These are phyloP conservation scores for Microctonus aethiopoides DNA, from an alignment of 2,888 invertebrate species.

Conservation along the genomic window DNA sequence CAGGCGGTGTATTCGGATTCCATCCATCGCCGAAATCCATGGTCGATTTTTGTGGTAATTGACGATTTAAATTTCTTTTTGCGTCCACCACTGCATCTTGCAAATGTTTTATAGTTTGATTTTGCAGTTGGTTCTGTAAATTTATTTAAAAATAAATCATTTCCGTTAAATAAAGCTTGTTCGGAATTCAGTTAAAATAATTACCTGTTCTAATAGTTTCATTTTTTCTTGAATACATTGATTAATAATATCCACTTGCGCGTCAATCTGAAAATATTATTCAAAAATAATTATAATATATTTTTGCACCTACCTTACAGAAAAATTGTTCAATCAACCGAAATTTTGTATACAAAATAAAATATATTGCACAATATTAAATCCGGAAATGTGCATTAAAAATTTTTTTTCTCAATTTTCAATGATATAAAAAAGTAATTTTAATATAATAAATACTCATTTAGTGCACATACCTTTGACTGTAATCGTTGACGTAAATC, in stretches of 20 bases:
- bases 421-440: too few relatives aligned
- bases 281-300: constrained; percentile 7
- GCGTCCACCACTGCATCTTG: constrained; percentile 62
- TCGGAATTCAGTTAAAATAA: neutral
- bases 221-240: constrained; percentile 57
- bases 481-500: constrained; percentile 58
- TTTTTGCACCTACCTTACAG: constrained; percentile 21
- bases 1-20: constrained; percentile 58
- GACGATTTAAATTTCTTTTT: constrained; percentile 59
- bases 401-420: too few relatives aligned
- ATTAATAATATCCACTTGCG: constrained; percentile 50
- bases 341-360: constrained; percentile 17
- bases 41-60: constrained; percentile 57
- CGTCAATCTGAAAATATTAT: constrained; percentile 53
- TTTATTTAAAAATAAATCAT: neutral
- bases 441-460: too few relatives aligned
- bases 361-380: neutral
- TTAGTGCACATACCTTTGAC: constrained; percentile 54
- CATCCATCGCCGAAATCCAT: constrained; percentile 61
- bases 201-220: constrained; percentile 57
- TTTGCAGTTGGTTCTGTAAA: constrained; percentile 59
- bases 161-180: neutral
- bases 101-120: constrained; percentile 62
- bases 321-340: constrained; percentile 17
- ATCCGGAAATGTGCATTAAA: neutral